phyloP scores from a whole-genome alignment of 37 sponge, comb jelly and placozoan species.

The Halisarca cf. caerulea region DNA sequence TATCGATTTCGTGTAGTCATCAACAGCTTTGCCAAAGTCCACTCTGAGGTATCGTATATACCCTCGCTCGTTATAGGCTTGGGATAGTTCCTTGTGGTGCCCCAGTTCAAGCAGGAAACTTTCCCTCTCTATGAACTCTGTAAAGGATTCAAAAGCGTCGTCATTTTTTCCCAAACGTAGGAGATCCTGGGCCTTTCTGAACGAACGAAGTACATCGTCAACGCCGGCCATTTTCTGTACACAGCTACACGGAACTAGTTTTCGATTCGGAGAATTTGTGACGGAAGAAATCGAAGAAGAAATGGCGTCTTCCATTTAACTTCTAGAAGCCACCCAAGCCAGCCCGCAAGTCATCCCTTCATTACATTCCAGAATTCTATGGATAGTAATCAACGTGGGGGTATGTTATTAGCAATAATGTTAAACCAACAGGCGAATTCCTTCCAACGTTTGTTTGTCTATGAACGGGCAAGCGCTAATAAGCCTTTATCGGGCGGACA shows the following conservation, averaged over 20 bases:
- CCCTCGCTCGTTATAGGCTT: conserved; percentile 88
- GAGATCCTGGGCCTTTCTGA: not conserved
- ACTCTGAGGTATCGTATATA: conserved; percentile 83
- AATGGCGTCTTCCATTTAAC: not conserved
- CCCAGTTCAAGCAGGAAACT: not conserved
- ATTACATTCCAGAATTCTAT: conserved; percentile 19
- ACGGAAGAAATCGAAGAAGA: too few species aligned
- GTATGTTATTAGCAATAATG: conserved; percentile 7
- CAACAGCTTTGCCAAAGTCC: conserved; percentile 85
- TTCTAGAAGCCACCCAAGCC: not conserved
- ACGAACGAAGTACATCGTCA: too few species aligned
- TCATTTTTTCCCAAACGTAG: not conserved
- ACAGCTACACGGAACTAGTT: too few species aligned
- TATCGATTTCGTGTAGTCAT: conserved; percentile 84
- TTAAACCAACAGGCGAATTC: too few species aligned
- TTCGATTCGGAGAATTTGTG: not conserved
- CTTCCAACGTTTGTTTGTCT: too few species aligned
- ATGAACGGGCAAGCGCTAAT: too few species aligned
- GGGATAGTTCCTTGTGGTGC: conserved; percentile 32
- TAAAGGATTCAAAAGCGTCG: conserved; percentile 6
- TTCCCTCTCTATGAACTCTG: not conserved
- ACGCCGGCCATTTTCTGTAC: conserved; percentile 23
- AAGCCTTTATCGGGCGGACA: too few species aligned
- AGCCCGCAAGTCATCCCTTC: not conserved
- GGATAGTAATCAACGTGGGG: conserved; percentile 25